Evolutionary conservation across 1,140 invertebrate genomes (phyloP), one percentile per base, ranked within the genome.

Genomic region (Hydropsyche tenuis): DNA sequence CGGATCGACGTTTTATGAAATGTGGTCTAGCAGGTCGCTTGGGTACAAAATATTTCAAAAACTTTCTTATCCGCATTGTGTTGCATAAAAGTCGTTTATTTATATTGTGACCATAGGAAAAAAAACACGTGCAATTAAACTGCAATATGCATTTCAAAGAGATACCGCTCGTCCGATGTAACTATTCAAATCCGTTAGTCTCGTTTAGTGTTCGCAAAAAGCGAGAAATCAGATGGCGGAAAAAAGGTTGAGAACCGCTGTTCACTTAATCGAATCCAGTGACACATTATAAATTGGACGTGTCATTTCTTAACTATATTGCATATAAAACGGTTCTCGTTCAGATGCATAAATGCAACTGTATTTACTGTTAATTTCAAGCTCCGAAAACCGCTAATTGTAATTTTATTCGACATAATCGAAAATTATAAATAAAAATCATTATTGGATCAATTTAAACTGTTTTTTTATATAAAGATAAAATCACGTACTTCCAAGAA

Each of bases 51-150:
- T 53, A 7, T 53, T 53, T 53, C 48, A 18, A 53, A 20, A 53
- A 53, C 48, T 53, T 53, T 53, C 48, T 53, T 53, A 53, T 53
- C 48, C 48, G 48, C 48, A 53, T 53, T 53, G 16, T 46, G 16
- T 53, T 53, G 48, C 48, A 53, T 53, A 53, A 53, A 53, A 18
- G 48, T 20, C 16, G 16, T 9, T 1, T 20, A 53, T 18, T 0
- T n/a, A 53, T 53, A 6, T 37, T 37, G 3, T 37, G 3, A 37
- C 3, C 3, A 37, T 37, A 9, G 3, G 9, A 37, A 37, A 37
- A 37, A 37, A 37, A 37, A 37, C 3, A 3, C 30, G 9, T 37
- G 30, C 30, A 37, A 37, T 37, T 37, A 37, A 37, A 37, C 30
- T 9, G 30, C 30, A 37, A 37, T 37, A 37, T 37, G 30, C 30